Conservation (phyloP, 2,113 vertebrate genomes). For the Baryphthengus martii region DNA sequence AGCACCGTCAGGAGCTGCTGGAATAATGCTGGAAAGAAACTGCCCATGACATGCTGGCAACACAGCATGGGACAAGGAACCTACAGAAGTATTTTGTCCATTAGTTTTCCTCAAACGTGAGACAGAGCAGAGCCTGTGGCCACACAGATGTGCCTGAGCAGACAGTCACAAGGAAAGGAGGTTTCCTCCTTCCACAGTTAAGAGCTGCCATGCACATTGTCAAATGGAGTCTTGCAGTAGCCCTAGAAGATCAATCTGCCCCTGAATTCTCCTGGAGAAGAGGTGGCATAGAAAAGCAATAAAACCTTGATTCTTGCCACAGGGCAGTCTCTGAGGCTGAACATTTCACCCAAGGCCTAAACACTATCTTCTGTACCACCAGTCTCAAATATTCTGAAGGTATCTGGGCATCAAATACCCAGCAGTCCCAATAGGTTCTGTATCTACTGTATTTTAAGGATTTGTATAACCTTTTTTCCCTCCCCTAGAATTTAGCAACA, state of each 20-base stretch:
- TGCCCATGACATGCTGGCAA: background rate
- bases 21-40: background rate
- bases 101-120: background rate
- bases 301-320: background rate
- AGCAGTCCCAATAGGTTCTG: background rate
- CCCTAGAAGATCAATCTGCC: background rate
- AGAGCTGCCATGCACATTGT: background rate
- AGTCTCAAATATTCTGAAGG: background rate
- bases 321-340: background rate
- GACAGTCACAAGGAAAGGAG: background rate
- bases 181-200: background rate
- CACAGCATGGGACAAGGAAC: background rate
- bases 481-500: background rate
- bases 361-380: fast-evolving
- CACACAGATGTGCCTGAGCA: background rate
- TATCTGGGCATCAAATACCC: background rate
- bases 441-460: background rate
- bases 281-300: background rate
- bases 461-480: constrained; percentile 15
- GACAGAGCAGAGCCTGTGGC: background rate
- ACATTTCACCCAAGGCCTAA: background rate
- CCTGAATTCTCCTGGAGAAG: background rate
- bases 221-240: background rate
- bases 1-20: background rate
- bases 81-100: background rate